Percentiles rank a stretch among this genome's conserved stretches.
Conservation (phyloP, 1,140 invertebrate species). For the Arctopsyche grandis region DNA sequence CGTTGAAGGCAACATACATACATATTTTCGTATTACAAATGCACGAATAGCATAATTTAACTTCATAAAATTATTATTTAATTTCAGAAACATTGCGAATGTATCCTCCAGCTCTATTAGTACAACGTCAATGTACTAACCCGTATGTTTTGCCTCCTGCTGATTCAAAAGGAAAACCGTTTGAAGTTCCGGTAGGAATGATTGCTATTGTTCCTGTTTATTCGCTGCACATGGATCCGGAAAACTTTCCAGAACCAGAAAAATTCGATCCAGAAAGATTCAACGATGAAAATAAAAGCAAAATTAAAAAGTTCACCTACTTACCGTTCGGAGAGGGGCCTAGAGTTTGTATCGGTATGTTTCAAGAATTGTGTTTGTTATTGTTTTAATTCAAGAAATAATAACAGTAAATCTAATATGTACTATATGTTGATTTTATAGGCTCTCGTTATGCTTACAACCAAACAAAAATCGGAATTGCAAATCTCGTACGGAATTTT, state of each 20-base stretch:
- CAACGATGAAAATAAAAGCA: slow-evolving; percentile 56
- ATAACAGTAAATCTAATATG: too few relatives aligned
- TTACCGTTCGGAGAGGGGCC: slow-evolving; percentile 69
- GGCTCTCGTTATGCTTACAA: slow-evolving; percentile 42
- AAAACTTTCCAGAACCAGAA: slow-evolving; percentile 68
- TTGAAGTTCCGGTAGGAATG: slow-evolving; percentile 57
- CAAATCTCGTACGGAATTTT: slow-evolving; percentile 45
- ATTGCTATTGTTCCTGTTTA: slow-evolving; percentile 54
- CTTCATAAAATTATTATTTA: too few relatives aligned
- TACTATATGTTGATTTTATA: slow-evolving; percentile 42
- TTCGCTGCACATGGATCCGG: slow-evolving; percentile 59
- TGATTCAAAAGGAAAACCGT: slow-evolving; percentile 27
- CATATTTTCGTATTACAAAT: too few relatives aligned
- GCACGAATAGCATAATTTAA: too few relatives aligned
- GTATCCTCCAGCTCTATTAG: slow-evolving; percentile 36
- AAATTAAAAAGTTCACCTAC: slow-evolving; percentile 60
- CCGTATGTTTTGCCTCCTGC: slow-evolving; percentile 38
- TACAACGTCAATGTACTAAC: slow-evolving; percentile 43
- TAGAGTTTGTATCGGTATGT: slow-evolving; percentile 63
- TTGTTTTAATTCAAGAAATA: not conserved
- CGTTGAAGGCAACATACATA: too few relatives aligned
- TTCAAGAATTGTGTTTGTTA: too few relatives aligned
- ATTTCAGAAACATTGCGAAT: slow-evolving; percentile 46
- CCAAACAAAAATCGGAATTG: slow-evolving; percentile 45
- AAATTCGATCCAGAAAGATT: slow-evolving; percentile 73